phyloP scores from a whole-genome alignment of 2,888 invertebrate genomes.

The Drosophila gaucha region DNA sequence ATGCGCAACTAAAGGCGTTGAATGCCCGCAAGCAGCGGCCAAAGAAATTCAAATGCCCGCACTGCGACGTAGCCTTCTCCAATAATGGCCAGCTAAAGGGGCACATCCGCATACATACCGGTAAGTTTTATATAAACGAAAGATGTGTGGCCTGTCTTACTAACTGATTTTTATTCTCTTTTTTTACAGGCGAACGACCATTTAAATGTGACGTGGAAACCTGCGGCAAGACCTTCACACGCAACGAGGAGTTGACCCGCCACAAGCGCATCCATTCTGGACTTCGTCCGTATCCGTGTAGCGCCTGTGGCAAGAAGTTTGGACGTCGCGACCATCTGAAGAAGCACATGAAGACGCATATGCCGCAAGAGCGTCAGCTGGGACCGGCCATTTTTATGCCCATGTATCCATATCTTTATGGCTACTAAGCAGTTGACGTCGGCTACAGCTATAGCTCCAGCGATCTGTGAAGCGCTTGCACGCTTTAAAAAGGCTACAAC shows the following conservation, averaged over 20 bases:
- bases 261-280: conserved; percentile 96
- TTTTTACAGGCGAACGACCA: conserved; percentile 90
- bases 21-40: conserved; percentile 92
- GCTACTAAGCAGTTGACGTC: conserved; percentile 84
- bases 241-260: conserved; percentile 96
- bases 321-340: conserved; percentile 97
- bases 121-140: conserved; percentile 83
- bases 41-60: conserved; percentile 95
- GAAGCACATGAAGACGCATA: conserved; percentile 96
- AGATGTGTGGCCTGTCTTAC: conserved; percentile 6
- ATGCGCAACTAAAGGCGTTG: conserved; percentile 88
- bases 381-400: conserved; percentile 88
- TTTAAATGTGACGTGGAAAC: conserved; percentile 94
- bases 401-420: conserved; percentile 87
- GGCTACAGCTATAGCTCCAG: conserved; percentile 26
- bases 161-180: conserved; percentile 20
- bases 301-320: conserved; percentile 95
- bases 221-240: conserved; percentile 95
- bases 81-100: conserved; percentile 97
- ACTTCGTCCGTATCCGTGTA: conserved; percentile 93
- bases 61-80: conserved; percentile 96
- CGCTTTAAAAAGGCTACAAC: conserved; percentile 67
- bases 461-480: conserved; percentile 73
- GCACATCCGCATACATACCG: conserved; percentile 95
- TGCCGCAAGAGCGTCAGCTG: conserved; percentile 87